Base-by-base conservation (phyloP, 2,113 vertebrate genomes). In the Hippocampus mohnikei region DNA sequence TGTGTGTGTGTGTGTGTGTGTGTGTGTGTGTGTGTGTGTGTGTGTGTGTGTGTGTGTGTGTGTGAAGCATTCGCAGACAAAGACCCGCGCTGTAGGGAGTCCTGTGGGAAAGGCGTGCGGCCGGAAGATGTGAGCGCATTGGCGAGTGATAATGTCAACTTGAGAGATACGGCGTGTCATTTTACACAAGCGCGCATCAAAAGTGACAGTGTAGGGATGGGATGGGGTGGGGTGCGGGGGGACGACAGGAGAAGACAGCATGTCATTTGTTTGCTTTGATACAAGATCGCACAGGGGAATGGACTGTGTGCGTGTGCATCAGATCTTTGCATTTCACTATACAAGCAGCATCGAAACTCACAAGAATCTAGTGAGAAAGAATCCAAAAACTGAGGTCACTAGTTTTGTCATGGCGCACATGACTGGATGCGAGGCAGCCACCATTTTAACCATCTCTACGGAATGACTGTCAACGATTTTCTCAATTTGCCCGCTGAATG, bases 201-300 rank as follows among this genome's bases (percentile, higher is more conserved):
- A 92, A 90, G 88, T 88, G 83, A 86, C 79, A 85, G 88, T 69
- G 81, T 73, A 13, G 10, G 42, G 10, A 13, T 44, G 42, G 5
- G 16, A 16, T 0, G 44, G 44, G 29, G 29, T 33, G 29, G 29
- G 29, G 29, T 0, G 77, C 71, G 58, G 67, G 74, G 67, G 78
- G 76, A 41, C 7, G 63, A 65, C 63, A 70, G 76, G 76, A 74
- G 76, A 81, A 89, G 90, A 89, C 91, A 91, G 90, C 84, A 67
- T 92, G 92, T 93, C 91, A 89, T 92, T 92, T 92, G 90, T 91
- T 89, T 91, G 91, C 92, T 94, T 94, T 94, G 92, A 94, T 94
- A 94, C 93, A 88, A 85, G 92, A 94, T 93, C 91, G 77, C 82
- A 83, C 73, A 59, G 21, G 83, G 87, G 86, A 81, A 88, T 81